A percentile compares a stretch with the other conserved stretches of the same genome.
Conservation (phyloP, 2,888 invertebrate genomes). For the Endomychus coccineus region DNA sequence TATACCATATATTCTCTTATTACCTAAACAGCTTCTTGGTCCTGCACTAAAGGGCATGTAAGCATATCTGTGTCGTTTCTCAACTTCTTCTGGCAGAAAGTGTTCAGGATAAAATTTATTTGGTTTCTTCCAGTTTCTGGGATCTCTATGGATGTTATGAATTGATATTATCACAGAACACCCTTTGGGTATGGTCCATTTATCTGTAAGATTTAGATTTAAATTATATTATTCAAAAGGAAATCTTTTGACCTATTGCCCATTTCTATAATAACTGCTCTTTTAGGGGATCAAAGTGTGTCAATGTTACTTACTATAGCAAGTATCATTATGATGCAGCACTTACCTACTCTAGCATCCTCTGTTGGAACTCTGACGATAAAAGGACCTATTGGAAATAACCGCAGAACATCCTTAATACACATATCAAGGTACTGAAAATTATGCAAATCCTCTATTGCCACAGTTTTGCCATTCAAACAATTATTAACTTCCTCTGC, state of each 20-base stretch:
- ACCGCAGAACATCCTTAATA: conserved; percentile 30
- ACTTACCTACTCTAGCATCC: conserved; percentile 26
- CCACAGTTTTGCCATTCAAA: background rate
- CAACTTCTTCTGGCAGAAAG: conserved; percentile 26
- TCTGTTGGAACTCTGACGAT: conserved; percentile 26
- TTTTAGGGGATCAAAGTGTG: no score
- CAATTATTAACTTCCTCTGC: conserved; percentile 19
- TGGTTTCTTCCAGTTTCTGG: conserved; percentile 28
- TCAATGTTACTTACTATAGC: no score
- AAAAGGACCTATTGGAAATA: conserved; percentile 33
- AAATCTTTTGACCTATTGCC: no score
- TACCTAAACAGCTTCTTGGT: conserved; percentile 24
- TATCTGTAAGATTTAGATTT: conserved; percentile 15
- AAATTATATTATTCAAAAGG: background rate
- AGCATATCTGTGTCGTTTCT: conserved; percentile 25
- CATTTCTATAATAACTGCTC: background rate
- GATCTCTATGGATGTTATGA: conserved; percentile 26
- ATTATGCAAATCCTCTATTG: conserved; percentile 23
- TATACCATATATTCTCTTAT: background rate
- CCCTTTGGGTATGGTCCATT: conserved; percentile 22
- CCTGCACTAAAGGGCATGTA: conserved; percentile 33
- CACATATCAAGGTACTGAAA: conserved; percentile 31
- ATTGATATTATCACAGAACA: conserved; percentile 23
- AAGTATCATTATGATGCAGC: no score
- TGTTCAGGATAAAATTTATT: conserved; percentile 32